These are phyloP conservation scores for Chelon auratus DNA, from an alignment of 2,797 vertebrate genomes.

Conservation along the genomic window DNA sequence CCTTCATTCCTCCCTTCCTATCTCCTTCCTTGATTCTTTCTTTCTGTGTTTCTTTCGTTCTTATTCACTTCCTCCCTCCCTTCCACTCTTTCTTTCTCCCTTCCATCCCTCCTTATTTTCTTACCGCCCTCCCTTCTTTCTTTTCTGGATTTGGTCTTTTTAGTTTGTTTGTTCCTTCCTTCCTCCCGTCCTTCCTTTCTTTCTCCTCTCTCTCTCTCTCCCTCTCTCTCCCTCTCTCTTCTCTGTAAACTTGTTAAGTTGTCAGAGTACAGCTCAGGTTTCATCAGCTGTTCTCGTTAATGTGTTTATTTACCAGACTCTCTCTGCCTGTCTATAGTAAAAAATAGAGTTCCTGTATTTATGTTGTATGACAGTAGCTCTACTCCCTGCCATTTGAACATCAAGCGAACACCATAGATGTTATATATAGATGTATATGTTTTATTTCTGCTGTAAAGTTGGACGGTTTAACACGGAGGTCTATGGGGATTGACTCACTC, in stretches of 20 bases:
- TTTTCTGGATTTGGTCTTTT: neutral
- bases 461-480: too few relatives aligned
- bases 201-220: neutral
- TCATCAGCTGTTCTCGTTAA: constrained; percentile 64
- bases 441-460: too few relatives aligned
- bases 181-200: neutral
- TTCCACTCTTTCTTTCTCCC: neutral
- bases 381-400: neutral
- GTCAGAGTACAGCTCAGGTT: constrained; percentile 58
- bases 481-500: too few relatives aligned
- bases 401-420: too few relatives aligned
- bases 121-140: too few relatives aligned
- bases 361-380: neutral
- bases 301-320: constrained; percentile 65
- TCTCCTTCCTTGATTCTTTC: neutral
- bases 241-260: constrained; percentile 23
- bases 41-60: neutral
- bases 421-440: too few relatives aligned
- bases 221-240: neutral
- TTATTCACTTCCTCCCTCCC: neutral
- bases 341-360: neutral
- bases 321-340: constrained; percentile 10
- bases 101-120: neutral
- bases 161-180: neutral
- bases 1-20: too few relatives aligned